A percentile compares a stretch with the other conserved stretches of the same genome.
Conservation (phyloP, 2,113 vertebrate species). For the Lates calcarifer region DNA sequence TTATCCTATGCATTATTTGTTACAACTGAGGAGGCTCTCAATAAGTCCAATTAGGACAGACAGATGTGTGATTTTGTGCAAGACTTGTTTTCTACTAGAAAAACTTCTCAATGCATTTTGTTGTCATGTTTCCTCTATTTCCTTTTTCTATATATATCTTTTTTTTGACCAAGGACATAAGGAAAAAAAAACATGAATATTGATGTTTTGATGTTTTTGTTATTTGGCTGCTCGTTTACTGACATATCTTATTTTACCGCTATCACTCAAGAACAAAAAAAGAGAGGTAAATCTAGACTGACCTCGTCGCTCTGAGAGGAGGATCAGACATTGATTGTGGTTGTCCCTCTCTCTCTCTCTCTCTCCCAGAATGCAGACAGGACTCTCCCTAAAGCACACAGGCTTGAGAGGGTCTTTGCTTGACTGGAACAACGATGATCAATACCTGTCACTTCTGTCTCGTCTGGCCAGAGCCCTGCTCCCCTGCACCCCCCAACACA, state of each 20-base stretch:
- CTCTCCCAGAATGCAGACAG: constrained; percentile 66
- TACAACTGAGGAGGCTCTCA: constrained; percentile 10
- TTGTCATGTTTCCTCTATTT: neutral
- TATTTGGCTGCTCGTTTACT: constrained; percentile 41
- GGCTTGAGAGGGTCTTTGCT: constrained; percentile 79
- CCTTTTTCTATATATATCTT: neutral
- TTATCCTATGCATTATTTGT: constrained; percentile 14
- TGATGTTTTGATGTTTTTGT: constrained; percentile 23
- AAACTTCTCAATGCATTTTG: constrained; percentile 1
- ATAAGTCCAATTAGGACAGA: constrained; percentile 33
- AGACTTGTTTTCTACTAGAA: neutral
- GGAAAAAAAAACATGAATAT: constrained; percentile 13
- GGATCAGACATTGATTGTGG: constrained; percentile 76
- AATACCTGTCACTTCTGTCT: constrained; percentile 86
- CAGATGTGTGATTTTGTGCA: neutral
- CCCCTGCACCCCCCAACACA: constrained; percentile 41
- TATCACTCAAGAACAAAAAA: constrained; percentile 68
- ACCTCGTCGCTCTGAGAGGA: constrained; percentile 56
- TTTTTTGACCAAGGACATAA: neutral
- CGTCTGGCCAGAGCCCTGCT: constrained; percentile 69
- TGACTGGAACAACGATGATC: constrained; percentile 80
- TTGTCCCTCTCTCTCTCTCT: constrained; percentile 50
- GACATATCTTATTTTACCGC: constrained; percentile 65
- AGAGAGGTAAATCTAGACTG: constrained; percentile 64
- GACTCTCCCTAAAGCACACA: constrained; percentile 75